A percentile compares a stretch with the other conserved stretches of the same genome.
These are phyloP conservation scores for Xyliphius kryptos DNA, from an alignment of 2,113 vertebrate species.

Conservation along the genomic window DNA sequence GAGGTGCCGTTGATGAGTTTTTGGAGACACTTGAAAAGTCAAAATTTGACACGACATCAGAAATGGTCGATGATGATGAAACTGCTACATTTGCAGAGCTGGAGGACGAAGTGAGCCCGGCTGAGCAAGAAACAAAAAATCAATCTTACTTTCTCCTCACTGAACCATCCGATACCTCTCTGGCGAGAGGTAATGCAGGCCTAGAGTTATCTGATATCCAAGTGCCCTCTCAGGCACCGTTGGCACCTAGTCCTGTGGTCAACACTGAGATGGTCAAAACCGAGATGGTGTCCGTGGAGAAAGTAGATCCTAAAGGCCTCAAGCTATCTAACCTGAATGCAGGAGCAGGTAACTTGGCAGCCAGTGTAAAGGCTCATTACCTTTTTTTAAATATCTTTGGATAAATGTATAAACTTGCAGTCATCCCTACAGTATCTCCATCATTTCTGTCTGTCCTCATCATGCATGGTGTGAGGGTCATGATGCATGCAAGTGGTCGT, in stretches of 20 bases:
- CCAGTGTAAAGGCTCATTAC: constrained; percentile 34
- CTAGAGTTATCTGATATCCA: constrained; percentile 53
- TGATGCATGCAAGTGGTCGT: constrained; percentile 6
- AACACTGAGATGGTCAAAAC: constrained; percentile 43
- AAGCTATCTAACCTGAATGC: constrained; percentile 55
- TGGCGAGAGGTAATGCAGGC: constrained; percentile 58
- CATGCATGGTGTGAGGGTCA: constrained; percentile 6
- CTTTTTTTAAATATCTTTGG: not conserved
- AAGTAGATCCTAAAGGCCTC: constrained; percentile 43
- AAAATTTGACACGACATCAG: constrained; percentile 56
- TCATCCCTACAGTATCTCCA: constrained; percentile 33
- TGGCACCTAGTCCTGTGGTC: constrained; percentile 37
- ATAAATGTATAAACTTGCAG: constrained; percentile 31
- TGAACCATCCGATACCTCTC: constrained; percentile 42
- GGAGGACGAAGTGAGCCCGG: constrained; percentile 19
- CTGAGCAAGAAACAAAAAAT: constrained; percentile 39
- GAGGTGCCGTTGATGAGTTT: constrained; percentile 65
- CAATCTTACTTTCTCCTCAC: constrained; percentile 58
- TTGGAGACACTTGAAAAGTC: constrained; percentile 63
- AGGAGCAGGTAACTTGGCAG: constrained; percentile 62
- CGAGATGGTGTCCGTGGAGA: constrained; percentile 40
- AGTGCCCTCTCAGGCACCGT: constrained; percentile 41
- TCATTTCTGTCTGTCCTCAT: constrained; percentile 7
- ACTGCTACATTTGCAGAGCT: constrained; percentile 36
- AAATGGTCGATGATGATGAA: constrained; percentile 56